Base-by-base conservation (phyloP, 2,797 vertebrate genomes). In the Sebastes oblongus region DNA sequence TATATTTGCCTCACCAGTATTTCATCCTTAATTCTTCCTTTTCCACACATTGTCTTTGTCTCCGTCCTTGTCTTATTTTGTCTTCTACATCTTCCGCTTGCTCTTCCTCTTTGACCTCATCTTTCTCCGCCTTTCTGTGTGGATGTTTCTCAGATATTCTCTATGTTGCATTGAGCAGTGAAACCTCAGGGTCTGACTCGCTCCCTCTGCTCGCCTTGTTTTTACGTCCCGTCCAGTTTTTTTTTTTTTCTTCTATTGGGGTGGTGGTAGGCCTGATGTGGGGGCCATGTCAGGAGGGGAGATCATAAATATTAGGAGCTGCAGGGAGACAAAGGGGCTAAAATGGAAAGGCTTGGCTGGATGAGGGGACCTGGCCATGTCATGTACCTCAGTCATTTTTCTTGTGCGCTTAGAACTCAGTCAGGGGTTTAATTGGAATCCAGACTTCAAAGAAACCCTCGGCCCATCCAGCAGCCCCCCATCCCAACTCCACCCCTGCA, bases 351-450 rank as follows among this genome's bases (percentile, higher is more conserved):
- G 95, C 96, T 96, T 89, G 95, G 94, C 94, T 95, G 96, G 96
- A 97, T 96, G 96, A 94, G 94, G 95, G 95, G 96, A 97, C 97
- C 97, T 96, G 96, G 96, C 95, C 96, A 95, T 97, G 96, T 96
- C 96, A 96, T 96, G 96, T 97, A 97, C 96, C 97, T 96, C 95
- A 96, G 96, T 98, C 97, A 97, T 97, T 97, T 97, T 96, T 97
- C 96, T 97, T 97, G 91, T 94, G 94, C 91, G 94, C 97, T 99
- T 96, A 98, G 98, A 99, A 99, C 98, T 98, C 98, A 98, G 98
- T 98, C 96, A 97, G 98, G 97, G 98, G 98, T 98, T 99, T 99
- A 99, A 99, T 99, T 99, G 97, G 97, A 99, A 99, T 98, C 96
- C 95, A 97, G 97, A 99, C 98, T 98, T 99, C 97, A 99, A 99